Conservation (phyloP, 2,113 vertebrate genomes). For the Oreochromis tanganicae region DNA sequence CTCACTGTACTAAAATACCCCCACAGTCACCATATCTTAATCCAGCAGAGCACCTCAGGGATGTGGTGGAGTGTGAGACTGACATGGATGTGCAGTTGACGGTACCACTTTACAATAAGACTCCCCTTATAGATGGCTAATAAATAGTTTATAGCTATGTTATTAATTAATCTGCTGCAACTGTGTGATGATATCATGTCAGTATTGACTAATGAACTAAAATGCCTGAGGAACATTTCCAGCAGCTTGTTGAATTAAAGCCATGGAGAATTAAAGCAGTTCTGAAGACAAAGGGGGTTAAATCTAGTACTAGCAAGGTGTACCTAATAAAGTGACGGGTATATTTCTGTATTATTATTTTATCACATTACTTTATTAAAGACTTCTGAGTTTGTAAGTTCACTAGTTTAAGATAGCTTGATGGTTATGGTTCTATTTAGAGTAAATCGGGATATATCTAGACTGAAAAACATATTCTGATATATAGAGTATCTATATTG, state of each 20-base stretch:
- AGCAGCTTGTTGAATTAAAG: not conserved
- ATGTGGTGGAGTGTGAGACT: not conserved
- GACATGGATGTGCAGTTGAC: not conserved
- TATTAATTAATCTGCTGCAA: not conserved
- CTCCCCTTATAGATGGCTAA: no score
- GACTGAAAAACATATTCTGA: not conserved
- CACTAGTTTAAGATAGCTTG: not conserved
- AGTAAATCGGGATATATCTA: not conserved
- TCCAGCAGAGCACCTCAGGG: not conserved
- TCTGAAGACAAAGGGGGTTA: not conserved
- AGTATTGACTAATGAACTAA: not conserved
- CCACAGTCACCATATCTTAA: not conserved
- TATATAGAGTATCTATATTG: not conserved
- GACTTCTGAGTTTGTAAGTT: not conserved
- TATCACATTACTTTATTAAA: not conserved
- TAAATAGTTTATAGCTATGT: no score
- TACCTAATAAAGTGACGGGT: not conserved
- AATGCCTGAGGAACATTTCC: not conserved
- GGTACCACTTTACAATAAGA: no score
- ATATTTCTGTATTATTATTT: not conserved
- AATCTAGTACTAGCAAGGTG: not conserved
- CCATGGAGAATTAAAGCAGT: not conserved
- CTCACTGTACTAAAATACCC: not conserved
- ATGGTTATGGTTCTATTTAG: not conserved
- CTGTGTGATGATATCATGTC: not conserved